phyloP scores from a whole-genome alignment of 2,113 vertebrate genomes.

The Philantomba maxwellii region DNA sequence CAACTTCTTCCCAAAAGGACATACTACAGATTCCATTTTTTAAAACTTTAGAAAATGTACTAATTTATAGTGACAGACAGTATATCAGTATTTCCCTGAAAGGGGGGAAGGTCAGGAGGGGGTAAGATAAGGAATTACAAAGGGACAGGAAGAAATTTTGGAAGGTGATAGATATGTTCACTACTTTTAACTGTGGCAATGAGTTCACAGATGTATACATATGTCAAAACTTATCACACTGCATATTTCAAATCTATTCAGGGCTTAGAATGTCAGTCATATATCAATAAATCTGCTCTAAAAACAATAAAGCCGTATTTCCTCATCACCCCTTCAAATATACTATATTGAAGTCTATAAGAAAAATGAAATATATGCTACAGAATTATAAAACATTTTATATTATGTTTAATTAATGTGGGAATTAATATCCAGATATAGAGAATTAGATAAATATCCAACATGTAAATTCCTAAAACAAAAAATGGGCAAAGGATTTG shows the following conservation, averaged over 20 bases:
- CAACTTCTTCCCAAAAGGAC: neutral
- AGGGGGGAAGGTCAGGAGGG: neutral
- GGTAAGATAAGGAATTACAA: neutral
- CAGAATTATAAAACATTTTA: neutral
- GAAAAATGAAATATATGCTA: neutral
- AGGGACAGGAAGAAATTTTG: neutral
- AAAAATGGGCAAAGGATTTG: neutral
- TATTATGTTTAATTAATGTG: neutral
- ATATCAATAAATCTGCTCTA: neutral
- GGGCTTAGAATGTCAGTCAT: neutral
- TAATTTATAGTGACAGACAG: neutral
- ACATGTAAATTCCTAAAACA: neutral
- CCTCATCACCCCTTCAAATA: neutral
- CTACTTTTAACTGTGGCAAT: neutral
- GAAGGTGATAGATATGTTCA: neutral
- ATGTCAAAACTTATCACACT: neutral
- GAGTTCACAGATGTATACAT: neutral
- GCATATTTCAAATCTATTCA: neutral
- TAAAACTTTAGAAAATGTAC: neutral
- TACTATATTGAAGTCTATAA: neutral
- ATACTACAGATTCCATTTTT: neutral
- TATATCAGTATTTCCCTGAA: neutral
- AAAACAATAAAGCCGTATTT: neutral
- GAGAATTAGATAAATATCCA: neutral
- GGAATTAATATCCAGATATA: neutral